These are phyloP conservation scores for Pachliopta kotzebuea DNA, from an alignment of 2,888 invertebrate species.

Conservation along the genomic window DNA sequence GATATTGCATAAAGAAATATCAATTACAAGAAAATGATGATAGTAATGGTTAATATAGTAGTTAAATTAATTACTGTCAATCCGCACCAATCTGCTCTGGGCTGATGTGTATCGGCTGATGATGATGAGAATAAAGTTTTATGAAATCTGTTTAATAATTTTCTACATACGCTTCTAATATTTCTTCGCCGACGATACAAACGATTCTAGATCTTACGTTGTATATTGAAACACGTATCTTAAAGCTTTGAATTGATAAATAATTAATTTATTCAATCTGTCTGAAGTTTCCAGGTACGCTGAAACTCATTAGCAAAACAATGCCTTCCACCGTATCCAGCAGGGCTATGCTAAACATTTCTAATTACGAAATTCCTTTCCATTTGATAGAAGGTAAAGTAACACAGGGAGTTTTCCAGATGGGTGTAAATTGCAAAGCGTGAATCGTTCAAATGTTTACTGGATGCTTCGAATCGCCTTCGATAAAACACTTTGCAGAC, in stretches of 20 bases:
- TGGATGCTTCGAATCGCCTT: constrained; percentile 46
- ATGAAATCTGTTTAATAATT: too few relatives aligned
- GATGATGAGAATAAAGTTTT: too few relatives aligned
- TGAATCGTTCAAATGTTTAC: constrained; percentile 67
- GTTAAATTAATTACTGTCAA: too few relatives aligned
- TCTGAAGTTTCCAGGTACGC: constrained; percentile 28
- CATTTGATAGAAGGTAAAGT: constrained; percentile 52
- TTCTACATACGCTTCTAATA: too few relatives aligned
- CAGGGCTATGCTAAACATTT: constrained; percentile 42
- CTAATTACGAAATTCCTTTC: constrained; percentile 55
- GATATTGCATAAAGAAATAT: too few relatives aligned
- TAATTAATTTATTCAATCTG: constrained; percentile 27
- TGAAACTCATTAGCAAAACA: constrained; percentile 33
- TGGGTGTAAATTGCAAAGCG: constrained; percentile 66
- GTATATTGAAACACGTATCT: constrained; percentile 4
- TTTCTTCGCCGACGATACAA: too few relatives aligned
- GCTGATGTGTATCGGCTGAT: too few relatives aligned
- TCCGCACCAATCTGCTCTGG: too few relatives aligned
- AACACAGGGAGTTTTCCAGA: constrained; percentile 44
- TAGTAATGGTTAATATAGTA: too few relatives aligned
- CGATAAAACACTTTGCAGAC: constrained; percentile 36
- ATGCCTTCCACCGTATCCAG: constrained; percentile 31
- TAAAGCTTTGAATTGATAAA: constrained; percentile 24
- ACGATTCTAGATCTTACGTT: background rate
- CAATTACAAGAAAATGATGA: too few relatives aligned